Evolutionary conservation across 1,140 invertebrate species (phyloP).

Genomic region (Piezodorus guildinii): DNA sequence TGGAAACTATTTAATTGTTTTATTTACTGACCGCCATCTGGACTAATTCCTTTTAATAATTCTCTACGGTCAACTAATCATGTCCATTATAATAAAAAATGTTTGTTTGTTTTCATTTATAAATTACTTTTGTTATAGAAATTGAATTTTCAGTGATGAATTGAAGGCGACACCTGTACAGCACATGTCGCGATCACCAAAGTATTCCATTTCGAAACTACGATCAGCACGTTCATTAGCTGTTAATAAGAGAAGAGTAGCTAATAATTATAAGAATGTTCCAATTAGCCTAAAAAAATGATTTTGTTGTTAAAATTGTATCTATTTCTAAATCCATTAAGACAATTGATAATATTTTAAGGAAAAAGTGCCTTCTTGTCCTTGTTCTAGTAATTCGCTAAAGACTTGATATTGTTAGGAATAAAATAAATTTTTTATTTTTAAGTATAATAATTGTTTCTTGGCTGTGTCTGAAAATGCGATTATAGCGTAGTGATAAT

Average conservation of each 20-base stretch:
- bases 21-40: too few relatives aligned
- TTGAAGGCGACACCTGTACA: not conserved
- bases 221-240: not conserved
- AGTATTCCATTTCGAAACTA: not conserved
- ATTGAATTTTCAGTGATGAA: conserved; percentile 10
- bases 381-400: conserved; percentile 1
- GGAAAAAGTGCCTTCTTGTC: conserved; percentile 12
- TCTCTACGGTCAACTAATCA: too few relatives aligned
- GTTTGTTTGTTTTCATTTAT: not conserved
- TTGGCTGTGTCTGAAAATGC: too few relatives aligned
- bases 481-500: too few relatives aligned
- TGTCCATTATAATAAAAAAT: too few relatives aligned
- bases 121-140: conserved; percentile 3
- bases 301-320: not conserved
- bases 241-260: not conserved
- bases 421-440: too few relatives aligned
- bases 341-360: not conserved
- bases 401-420: too few relatives aligned
- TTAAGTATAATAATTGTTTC: too few relatives aligned
- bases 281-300: too few relatives aligned
- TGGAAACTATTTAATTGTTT: too few relatives aligned
- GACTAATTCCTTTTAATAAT: too few relatives aligned
- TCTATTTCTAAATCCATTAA: not conserved
- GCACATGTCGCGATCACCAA: not conserved
- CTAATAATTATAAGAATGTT: too few relatives aligned